A percentile compares a stretch with the other conserved stretches of the same genome.
phyloP scores from a whole-genome alignment of 2,888 invertebrate genomes.

The Synergus itoensis region DNA sequence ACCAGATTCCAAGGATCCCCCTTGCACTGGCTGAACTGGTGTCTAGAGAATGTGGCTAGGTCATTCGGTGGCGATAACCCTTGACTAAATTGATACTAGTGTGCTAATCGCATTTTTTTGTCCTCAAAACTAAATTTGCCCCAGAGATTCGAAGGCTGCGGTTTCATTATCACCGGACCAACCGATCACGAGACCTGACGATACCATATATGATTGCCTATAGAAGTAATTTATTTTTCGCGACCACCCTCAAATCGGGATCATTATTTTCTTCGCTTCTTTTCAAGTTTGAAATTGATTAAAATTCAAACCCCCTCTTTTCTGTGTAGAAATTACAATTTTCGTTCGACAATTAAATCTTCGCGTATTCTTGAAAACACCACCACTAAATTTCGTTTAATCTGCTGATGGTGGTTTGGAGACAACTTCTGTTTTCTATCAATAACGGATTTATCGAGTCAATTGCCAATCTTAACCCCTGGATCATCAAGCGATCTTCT shows the following conservation, averaged over 20 bases:
- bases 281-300: no score
- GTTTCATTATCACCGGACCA: background rate
- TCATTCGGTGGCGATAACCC: constrained; percentile 62
- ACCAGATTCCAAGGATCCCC: constrained; percentile 60
- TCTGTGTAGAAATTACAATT: no score
- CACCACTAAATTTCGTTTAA: background rate
- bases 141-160: background rate
- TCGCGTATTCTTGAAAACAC: no score
- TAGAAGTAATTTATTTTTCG: no score
- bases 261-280: no score
- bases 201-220: background rate
- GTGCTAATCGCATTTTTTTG: constrained; percentile 53
- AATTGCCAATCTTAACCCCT: constrained; percentile 36
- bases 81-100: constrained; percentile 52
- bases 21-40: constrained; percentile 47
- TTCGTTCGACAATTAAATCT: no score
- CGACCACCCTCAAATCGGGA: no score
- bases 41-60: constrained; percentile 52
- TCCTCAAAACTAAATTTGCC: background rate
- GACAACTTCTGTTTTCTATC: background rate
- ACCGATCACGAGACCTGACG: background rate
- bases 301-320: no score
- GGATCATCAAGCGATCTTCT: constrained; percentile 11
- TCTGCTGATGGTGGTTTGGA: background rate
- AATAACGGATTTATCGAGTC: constrained; percentile 15